Evolutionary conservation across 1,140 invertebrate species (phyloP), one percentile per base, ranked within the genome.

Genomic region (Nasonia giraulti): DNA sequence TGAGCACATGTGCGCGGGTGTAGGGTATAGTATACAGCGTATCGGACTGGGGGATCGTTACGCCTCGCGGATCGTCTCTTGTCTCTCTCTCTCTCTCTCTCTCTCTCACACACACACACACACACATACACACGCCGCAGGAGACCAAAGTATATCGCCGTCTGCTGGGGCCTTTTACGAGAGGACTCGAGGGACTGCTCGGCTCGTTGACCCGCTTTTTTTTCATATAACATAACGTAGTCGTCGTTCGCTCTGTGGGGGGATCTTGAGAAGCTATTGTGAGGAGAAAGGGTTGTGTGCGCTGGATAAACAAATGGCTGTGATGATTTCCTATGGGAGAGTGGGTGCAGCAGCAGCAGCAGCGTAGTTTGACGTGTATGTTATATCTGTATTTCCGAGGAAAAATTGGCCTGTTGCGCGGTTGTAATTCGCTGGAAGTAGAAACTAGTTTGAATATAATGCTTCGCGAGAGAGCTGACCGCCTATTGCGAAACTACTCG

Each of bases 121-220:
- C 8, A 10, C 17, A 11, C 20, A 44, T 5, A 11, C 37, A n/a
- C 62, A 69, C 62, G 78, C 78, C 78, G 55, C 50, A 11, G 55
- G 55, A 62, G 55, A n/a, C 55, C 20, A n/a, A 44, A 62, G 55
- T 62, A 50, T 50, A 50, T 50, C 11, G 47, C 10, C 47, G 20
- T 62, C 55, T 20, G 14, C 73, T 50, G 14, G n/a, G 4, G 11
- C 55, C 27, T 12, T 8, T 50, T 23, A 31, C 17, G 27, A 31
- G 27, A 31, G 27, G 23, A 33, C 68, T 11, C 68, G 68, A 27
- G 68, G 68, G 68, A 71, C 27, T 71, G 68, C 50, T 23, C 74
- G 33, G 23, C 68, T 71, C 68, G 73, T 76, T 47, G 74, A 76
- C 74, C 74, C 74, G 10, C 44, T 68, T 68, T 68, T 68, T 68